A percentile compares a stretch with the other conserved stretches of the same genome.
These are phyloP conservation scores for Antrozous pallidus DNA, from an alignment of 2,797 vertebrate genomes.

Conservation along the genomic window DNA sequence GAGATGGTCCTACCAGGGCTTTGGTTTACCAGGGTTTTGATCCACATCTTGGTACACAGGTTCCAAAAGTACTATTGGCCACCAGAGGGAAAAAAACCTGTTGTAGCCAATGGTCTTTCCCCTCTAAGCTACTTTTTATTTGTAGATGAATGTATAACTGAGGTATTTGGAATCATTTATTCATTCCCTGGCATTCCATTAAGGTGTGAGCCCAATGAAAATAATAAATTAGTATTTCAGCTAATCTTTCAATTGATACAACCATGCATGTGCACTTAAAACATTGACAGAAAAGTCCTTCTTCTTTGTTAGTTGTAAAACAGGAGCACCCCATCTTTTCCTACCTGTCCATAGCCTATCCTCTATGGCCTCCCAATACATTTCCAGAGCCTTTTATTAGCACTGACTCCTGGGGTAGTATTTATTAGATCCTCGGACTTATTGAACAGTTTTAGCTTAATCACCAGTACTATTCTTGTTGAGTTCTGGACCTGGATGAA, in stretches of 20 bases:
- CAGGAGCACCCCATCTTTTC: background rate
- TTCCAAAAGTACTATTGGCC: background rate
- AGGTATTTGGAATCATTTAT: background rate
- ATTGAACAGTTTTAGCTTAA: background rate
- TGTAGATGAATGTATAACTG: background rate
- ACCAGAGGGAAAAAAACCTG: background rate
- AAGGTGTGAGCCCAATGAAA: background rate
- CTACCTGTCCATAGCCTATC: background rate
- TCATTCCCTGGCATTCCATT: background rate
- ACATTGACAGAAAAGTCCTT: background rate
- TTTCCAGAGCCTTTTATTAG: background rate
- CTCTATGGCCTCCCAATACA: background rate
- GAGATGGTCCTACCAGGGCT: background rate
- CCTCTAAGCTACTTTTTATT: slow-evolving; percentile 3
- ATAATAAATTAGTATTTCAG: background rate
- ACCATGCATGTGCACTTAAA: background rate
- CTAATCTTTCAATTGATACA: background rate
- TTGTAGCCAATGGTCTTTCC: background rate
- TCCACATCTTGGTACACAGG: background rate
- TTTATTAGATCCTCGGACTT: background rate
- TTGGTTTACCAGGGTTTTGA: background rate
- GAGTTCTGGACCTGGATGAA: background rate
- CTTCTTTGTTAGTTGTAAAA: background rate
- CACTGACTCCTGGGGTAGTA: background rate
- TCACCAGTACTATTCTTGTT: background rate